Percentiles rank a stretch among this genome's conserved stretches.
Evolutionary conservation across 1,140 invertebrate genomes (phyloP).

Genomic region (Ectropis grisescens): DNA sequence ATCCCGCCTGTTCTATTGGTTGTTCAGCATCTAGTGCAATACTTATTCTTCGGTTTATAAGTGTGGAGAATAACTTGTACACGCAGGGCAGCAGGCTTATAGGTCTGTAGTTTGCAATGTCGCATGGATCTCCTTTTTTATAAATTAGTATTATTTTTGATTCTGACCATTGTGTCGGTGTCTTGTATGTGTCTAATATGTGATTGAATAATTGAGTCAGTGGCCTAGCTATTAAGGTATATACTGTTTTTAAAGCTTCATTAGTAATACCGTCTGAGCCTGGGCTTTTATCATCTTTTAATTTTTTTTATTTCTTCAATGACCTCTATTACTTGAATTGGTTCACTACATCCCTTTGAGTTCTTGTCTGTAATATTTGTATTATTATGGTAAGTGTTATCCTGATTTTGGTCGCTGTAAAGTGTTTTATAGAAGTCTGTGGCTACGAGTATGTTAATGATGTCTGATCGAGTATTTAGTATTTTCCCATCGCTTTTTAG

Average conservation of each 20-base stretch:
- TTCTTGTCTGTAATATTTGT: background rate
- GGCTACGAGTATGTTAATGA: background rate
- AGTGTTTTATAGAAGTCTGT: background rate
- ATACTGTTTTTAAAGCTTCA: background rate
- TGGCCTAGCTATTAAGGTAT: background rate
- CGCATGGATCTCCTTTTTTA: background rate
- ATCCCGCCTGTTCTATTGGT: conserved; percentile 1
- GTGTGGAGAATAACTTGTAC: background rate
- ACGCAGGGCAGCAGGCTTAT: background rate
- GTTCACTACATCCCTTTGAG: background rate
- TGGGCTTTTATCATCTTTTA: background rate
- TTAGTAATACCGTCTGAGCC: background rate
- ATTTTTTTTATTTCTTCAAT: background rate
- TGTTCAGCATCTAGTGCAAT: background rate
- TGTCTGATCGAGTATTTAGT: background rate
- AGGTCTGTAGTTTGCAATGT: background rate
- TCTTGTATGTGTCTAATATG: background rate
- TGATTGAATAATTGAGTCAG: background rate
- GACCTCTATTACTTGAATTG: background rate
- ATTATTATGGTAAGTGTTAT: background rate
- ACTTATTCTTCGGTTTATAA: background rate
- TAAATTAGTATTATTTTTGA: background rate
- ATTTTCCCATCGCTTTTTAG: background rate
- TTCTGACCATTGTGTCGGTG: background rate
- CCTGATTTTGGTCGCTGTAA: background rate